Base-by-base conservation (phyloP, 2,113 vertebrate species). In the Thinocorus orbignyianus region DNA sequence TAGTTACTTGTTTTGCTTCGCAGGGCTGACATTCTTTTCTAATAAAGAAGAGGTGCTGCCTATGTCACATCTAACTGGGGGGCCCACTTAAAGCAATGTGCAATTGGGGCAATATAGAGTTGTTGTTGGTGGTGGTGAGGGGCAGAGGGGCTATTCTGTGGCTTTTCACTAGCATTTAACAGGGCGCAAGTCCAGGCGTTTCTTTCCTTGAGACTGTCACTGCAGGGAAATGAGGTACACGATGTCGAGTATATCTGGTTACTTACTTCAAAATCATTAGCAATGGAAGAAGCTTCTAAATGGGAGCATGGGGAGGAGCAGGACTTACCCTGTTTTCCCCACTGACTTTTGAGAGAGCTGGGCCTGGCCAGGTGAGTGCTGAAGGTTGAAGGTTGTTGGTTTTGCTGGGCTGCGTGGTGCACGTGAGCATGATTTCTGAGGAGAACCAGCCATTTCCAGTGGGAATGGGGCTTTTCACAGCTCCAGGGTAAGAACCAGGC, bases 351-450 rank as follows among this genome's bases (percentile, higher is more conserved):
- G 2, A 41, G 61, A 35, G 35, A 78, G 35, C 65, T 73, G 65
- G 17, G 15, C 23, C 37, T 49, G 35, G 14, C 30, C 51, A 46
- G 37, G 33, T 7, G n/a, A 66, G 23, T 30, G 14, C 42, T 44
- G 16, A 37, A 64, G 39, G 16, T 62, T 52, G 23, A 55, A 52
- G 14, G 42, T 14, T 60, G 17, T 31, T 57, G 37, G 37, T 24
- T 62, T 39, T 61, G 48, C 55, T 26, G 68, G 19, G 49, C 61
- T 61, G 20, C 3, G 2, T 15, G 54, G 71, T 31, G 16, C 1
- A 0, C 0, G 1, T 28, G 39, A 31, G 5, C 19, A 14, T 10
- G n/a, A 9, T 33, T 77, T 33, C 35, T 31, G 22, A 57, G 51
- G 18, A 80, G 28, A 31, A 13, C 10, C 6, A 48, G 42, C 35